A percentile compares a stretch with the other conserved stretches of the same genome.
Evolutionary conservation across 2,888 invertebrate species (phyloP).

Genomic region (Biston stratarius): DNA sequence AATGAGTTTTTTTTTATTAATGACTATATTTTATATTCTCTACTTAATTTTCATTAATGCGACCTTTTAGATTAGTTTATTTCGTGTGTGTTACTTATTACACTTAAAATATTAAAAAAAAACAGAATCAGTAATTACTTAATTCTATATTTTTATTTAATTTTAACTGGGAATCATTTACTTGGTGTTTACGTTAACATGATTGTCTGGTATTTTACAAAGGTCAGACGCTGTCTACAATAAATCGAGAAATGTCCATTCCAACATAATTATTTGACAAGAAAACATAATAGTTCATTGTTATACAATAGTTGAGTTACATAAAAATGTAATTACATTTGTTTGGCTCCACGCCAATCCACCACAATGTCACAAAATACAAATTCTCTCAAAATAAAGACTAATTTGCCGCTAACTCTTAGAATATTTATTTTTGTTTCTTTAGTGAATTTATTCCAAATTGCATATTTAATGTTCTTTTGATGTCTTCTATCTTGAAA

Average conservation of each 20-base stretch:
- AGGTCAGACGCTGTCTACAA: constrained; percentile 6
- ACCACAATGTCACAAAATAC: background rate
- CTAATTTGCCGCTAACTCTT: background rate
- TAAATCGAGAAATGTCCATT: constrained; percentile 7
- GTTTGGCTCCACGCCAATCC: constrained; percentile 11
- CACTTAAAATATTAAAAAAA: no score
- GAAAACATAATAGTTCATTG: constrained; percentile 7
- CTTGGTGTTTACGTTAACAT: background rate
- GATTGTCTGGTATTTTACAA: background rate
- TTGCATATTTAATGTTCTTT: constrained; percentile 13
- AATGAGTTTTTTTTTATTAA: no score
- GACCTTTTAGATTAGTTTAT: no score
- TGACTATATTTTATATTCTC: no score
- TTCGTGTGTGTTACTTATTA: no score
- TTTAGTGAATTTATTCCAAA: background rate
- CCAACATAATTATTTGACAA: constrained; percentile 15
- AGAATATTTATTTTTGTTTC: background rate
- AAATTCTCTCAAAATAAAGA: constrained; percentile 3
- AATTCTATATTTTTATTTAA: no score
- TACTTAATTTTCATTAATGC: no score
- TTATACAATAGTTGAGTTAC: background rate
- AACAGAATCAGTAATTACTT: no score
- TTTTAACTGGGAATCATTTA: background rate
- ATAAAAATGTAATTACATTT: constrained; percentile 14
- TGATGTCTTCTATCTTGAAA: constrained; percentile 3